A percentile compares a stretch with the other conserved stretches of the same genome.
Conservation (phyloP, 1,140 invertebrate species). For the Drosophila pachea region DNA sequence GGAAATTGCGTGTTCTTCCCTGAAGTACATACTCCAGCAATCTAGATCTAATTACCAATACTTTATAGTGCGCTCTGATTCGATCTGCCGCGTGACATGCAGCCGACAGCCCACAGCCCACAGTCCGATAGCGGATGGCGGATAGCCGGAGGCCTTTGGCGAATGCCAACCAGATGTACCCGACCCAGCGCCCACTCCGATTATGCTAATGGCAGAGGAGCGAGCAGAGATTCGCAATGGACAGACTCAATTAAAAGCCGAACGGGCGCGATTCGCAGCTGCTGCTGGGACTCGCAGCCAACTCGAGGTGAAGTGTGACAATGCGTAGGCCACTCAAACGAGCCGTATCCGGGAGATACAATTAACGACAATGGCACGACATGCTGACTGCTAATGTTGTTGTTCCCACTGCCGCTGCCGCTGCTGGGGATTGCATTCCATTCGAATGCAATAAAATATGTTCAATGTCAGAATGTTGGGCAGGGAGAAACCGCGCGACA, state of each 20-base stretch:
- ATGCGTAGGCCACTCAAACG: constrained; percentile 46
- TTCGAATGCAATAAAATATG: constrained; percentile 69
- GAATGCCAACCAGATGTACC: no score
- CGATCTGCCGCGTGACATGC: neutral
- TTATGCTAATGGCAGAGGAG: neutral
- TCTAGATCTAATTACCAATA: constrained; percentile 37
- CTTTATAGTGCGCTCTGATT: constrained; percentile 12
- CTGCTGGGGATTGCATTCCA: constrained; percentile 9
- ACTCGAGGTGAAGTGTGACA: constrained; percentile 65
- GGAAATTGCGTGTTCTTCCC: constrained; percentile 27
- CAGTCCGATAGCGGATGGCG: no score
- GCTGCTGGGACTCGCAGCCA: constrained; percentile 3
- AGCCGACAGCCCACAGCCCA: no score
- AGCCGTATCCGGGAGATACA: constrained; percentile 50
- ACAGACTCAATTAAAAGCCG: neutral
- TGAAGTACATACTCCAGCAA: constrained; percentile 30
- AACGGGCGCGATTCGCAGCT: constrained; percentile 35
- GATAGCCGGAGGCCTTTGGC: neutral
- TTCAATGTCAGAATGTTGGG: constrained; percentile 51
- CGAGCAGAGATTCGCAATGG: neutral
- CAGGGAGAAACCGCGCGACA: constrained; percentile 38
- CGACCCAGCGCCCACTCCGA: no score
- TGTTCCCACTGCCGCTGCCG: constrained; percentile 8
- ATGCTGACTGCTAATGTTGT: constrained; percentile 29
- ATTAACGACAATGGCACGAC: constrained; percentile 49